These are phyloP conservation scores for Margarornis squamiger DNA, from an alignment of 2,797 vertebrate species.

Conservation along the genomic window DNA sequence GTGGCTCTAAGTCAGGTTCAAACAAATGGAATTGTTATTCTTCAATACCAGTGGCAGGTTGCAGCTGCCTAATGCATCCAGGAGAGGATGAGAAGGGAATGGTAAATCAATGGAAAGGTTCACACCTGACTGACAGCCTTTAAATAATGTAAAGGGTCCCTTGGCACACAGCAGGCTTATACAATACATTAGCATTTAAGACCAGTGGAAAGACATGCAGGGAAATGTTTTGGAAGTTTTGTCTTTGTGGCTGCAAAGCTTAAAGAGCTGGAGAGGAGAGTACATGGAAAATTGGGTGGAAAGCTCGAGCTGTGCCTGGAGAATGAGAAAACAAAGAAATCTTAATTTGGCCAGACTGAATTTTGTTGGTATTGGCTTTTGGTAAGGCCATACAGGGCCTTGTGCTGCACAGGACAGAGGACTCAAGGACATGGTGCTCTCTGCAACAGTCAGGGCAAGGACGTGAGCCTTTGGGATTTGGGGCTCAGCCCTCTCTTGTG, in stretches of 20 bases:
- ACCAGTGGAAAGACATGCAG: neutral
- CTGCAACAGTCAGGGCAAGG: neutral
- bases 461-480: neutral
- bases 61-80: constrained; percentile 39
- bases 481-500: neutral
- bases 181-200: constrained; percentile 37
- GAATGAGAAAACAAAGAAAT: neutral
- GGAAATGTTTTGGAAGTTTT: neutral
- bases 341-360: neutral
- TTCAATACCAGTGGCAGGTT: neutral
- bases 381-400: neutral
- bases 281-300: neutral
- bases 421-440: neutral
- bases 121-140: constrained; percentile 47
- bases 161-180: neutral
- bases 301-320: neutral
- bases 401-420: neutral
- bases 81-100: constrained; percentile 46
- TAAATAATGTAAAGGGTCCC: constrained; percentile 48
- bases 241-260: neutral
- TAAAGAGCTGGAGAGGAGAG: neutral
- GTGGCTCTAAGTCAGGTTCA: neutral
- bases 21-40: constrained; percentile 47
- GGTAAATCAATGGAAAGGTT: constrained; percentile 60
- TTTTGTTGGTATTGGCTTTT: neutral